Conservation (phyloP, 1,140 invertebrate species). For the Nilaparvata lugens region DNA sequence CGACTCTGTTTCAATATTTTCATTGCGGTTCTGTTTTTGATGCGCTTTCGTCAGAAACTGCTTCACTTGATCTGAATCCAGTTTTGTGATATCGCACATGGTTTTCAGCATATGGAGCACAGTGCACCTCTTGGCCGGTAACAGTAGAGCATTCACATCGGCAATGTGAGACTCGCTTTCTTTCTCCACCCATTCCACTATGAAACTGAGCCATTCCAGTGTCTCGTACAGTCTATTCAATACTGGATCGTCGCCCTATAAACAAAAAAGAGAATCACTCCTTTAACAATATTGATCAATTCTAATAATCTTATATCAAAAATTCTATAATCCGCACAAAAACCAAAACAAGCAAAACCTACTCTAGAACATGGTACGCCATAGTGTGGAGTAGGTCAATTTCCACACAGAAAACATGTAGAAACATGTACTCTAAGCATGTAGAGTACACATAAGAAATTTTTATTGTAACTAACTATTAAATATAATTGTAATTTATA, state of each 20-base stretch:
- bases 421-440: too few species aligned
- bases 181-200: not conserved
- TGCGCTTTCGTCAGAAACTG: not conserved
- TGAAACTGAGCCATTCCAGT: not conserved
- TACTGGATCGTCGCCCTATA: not conserved
- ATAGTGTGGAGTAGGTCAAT: not conserved
- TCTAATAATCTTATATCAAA: not conserved
- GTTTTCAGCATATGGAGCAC: not conserved
- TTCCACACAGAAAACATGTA: too few species aligned
- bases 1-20: not conserved
- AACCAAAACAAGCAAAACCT: not conserved
- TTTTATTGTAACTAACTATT: too few species aligned
- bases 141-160: not conserved
- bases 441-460: too few species aligned
- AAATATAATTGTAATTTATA: too few species aligned
- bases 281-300: not conserved
- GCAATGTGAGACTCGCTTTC: not conserved
- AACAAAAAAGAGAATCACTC: not conserved
- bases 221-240: not conserved
- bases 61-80: not conserved
- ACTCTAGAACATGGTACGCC: not conserved
- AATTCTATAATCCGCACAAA: too few species aligned
- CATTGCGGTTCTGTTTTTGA: not conserved
- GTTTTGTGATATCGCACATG: not conserved
- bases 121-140: not conserved